These are phyloP conservation scores for Tenthredo amoena DNA, from an alignment of 2,888 invertebrate genomes.

Conservation along the genomic window DNA sequence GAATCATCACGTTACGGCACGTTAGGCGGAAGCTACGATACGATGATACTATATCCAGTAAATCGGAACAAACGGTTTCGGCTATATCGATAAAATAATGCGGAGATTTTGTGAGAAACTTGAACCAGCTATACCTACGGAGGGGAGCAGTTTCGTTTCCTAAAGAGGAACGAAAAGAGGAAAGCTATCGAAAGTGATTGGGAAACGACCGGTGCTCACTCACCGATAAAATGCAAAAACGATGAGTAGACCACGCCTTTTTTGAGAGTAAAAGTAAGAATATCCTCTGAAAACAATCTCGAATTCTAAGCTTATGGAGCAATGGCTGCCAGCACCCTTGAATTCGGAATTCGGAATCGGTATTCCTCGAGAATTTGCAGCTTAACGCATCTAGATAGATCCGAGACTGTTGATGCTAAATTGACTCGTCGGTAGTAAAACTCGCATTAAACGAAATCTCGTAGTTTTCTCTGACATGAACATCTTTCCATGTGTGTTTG, in stretches of 20 bases:
- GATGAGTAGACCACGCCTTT: conserved; percentile 24
- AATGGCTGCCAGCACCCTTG: not conserved
- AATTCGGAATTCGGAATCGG: conserved; percentile 24
- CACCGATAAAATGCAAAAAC: conserved; percentile 30
- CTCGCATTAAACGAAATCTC: conserved; percentile 21
- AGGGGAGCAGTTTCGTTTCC: not conserved
- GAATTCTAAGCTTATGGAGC: not conserved
- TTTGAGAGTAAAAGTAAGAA: not conserved
- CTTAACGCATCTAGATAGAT: conserved; percentile 18
- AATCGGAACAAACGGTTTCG: conserved; percentile 33
- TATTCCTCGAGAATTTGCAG: conserved; percentile 1
- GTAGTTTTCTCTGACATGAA: conserved; percentile 20
- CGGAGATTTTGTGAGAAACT: conserved; percentile 11
- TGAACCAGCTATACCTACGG: not conserved
- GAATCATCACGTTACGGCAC: not conserved
- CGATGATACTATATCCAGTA: not conserved
- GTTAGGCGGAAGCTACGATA: conserved; percentile 1
- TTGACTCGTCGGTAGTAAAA: conserved; percentile 35
- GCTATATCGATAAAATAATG: conserved; percentile 7
- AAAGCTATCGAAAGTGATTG: conserved; percentile 38
- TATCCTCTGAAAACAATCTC: conserved; percentile 7
- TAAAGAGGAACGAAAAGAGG: conserved; percentile 3
- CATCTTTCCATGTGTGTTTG: not conserved
- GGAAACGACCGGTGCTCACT: conserved; percentile 21
- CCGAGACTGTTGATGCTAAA: not conserved